Conservation (phyloP, 2,113 vertebrate genomes). For the Sigmodon hispidus region DNA sequence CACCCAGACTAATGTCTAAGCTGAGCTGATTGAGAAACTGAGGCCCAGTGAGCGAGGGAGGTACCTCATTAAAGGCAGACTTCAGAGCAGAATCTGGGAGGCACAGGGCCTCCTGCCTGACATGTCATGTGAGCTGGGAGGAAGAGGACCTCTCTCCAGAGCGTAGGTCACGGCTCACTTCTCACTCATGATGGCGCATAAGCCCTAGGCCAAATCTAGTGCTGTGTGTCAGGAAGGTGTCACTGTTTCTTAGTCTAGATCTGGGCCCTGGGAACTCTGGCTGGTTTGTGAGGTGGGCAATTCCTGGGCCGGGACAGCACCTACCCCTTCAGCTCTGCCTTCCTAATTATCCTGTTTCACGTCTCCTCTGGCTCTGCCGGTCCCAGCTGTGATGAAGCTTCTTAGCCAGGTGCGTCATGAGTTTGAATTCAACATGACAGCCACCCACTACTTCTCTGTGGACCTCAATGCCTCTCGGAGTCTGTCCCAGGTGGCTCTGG, state of each 20-base stretch:
- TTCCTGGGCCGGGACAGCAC: not conserved
- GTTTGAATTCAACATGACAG: slow-evolving; percentile 93
- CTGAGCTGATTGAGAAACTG: not conserved
- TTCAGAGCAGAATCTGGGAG: not conserved
- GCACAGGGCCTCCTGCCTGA: not conserved
- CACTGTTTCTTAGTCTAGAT: not conserved
- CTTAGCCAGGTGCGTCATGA: slow-evolving; percentile 87
- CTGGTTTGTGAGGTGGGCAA: not conserved
- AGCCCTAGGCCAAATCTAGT: accelerated
- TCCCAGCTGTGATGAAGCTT: slow-evolving; percentile 80
- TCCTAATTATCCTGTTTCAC: accelerated
- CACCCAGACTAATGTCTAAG: not conserved
- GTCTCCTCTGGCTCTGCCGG: not conserved
- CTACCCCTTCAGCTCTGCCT: not conserved
- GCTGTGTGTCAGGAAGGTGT: not conserved
- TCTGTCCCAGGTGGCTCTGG: slow-evolving; percentile 86
- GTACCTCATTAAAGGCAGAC: not conserved
- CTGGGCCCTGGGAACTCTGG: not conserved
- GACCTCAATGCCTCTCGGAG: slow-evolving; percentile 87
- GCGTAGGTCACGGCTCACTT: not conserved
- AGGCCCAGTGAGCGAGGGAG: not conserved
- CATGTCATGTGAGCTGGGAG: not conserved
- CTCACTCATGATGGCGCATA: no score
- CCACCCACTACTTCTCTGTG: slow-evolving; percentile 83
- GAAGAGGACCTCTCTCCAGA: not conserved